These are phyloP conservation scores for Lethenteron camtschaticum DNA, from an alignment of 2,113 vertebrate genomes.

Conservation along the genomic window DNA sequence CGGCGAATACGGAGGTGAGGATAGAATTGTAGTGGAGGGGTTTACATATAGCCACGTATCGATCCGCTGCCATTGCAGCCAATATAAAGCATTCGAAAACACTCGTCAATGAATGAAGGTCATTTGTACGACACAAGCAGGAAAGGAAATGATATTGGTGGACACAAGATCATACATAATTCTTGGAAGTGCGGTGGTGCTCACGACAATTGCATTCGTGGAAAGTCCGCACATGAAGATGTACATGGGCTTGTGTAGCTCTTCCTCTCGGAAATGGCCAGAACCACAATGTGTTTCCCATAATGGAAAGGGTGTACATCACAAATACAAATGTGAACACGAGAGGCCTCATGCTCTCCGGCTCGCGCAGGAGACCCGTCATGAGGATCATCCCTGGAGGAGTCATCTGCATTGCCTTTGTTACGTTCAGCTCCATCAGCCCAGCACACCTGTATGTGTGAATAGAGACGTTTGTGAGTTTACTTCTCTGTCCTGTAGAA, in stretches of 20 bases:
- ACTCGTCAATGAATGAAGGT: neutral
- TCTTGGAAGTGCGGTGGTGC: constrained; percentile 3
- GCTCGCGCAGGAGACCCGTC: too few relatives aligned
- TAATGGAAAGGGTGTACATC: neutral
- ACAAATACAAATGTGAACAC: neutral
- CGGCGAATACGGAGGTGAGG: neutral
- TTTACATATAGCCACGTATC: neutral
- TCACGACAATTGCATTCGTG: neutral
- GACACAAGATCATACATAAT: neutral
- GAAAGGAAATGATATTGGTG: neutral
- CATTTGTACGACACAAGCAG: constrained; percentile 1
- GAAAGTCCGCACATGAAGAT: constrained; percentile 1
- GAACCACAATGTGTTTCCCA: neutral
- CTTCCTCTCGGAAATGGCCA: neutral
- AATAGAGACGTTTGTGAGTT: too few relatives aligned
- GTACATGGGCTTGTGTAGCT: constrained; percentile 3
- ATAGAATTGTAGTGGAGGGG: neutral
- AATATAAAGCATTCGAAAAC: neutral
- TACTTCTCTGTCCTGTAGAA: too few relatives aligned
- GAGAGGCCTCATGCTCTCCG: too few relatives aligned
- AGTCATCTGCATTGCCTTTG: too few relatives aligned
- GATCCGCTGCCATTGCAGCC: neutral
- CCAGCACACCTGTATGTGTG: too few relatives aligned
- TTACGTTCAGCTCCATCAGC: too few relatives aligned
- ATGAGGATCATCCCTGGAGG: too few relatives aligned